A percentile compares a stretch with the other conserved stretches of the same genome.
Evolutionary conservation across 2,888 invertebrate genomes (phyloP).

Genomic region (Bibio marci): DNA sequence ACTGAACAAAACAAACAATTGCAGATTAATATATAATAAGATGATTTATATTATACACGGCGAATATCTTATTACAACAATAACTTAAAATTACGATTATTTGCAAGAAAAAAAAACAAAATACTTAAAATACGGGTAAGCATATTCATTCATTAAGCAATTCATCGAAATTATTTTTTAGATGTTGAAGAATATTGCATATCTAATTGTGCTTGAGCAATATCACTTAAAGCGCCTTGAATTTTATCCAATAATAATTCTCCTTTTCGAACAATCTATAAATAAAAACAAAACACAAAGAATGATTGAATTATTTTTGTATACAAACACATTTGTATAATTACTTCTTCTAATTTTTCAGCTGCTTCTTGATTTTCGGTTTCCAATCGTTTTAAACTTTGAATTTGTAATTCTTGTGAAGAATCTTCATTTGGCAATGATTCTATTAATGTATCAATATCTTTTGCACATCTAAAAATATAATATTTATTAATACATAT

Average conservation of each 20-base stretch:
- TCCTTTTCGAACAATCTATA: constrained; percentile 55
- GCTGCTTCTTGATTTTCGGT: constrained; percentile 87
- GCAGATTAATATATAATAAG: too few relatives aligned
- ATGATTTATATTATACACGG: too few relatives aligned
- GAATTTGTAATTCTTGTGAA: constrained; percentile 80
- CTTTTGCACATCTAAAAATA: constrained; percentile 62
- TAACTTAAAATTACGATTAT: too few relatives aligned
- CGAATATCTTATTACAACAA: too few relatives aligned
- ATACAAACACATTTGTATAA: not conserved
- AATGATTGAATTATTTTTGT: constrained; percentile 10
- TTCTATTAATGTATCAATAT: constrained; percentile 92
- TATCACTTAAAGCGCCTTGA: constrained; percentile 80
- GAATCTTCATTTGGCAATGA: constrained; percentile 91
- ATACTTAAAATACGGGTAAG: too few relatives aligned
- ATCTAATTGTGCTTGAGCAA: constrained; percentile 78
- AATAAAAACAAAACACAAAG: constrained; percentile 28
- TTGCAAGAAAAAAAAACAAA: too few relatives aligned
- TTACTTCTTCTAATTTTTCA: constrained; percentile 56
- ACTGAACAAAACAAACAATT: too few relatives aligned
- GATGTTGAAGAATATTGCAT: constrained; percentile 40
- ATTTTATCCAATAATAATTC: constrained; percentile 75
- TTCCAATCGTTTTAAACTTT: constrained; percentile 64
- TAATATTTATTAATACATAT: too few relatives aligned
- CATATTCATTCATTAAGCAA: too few relatives aligned
- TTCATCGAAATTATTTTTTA: too few relatives aligned